phyloP scores from a whole-genome alignment of 2,888 invertebrate genomes.

The Coenonympha glycerion region DNA sequence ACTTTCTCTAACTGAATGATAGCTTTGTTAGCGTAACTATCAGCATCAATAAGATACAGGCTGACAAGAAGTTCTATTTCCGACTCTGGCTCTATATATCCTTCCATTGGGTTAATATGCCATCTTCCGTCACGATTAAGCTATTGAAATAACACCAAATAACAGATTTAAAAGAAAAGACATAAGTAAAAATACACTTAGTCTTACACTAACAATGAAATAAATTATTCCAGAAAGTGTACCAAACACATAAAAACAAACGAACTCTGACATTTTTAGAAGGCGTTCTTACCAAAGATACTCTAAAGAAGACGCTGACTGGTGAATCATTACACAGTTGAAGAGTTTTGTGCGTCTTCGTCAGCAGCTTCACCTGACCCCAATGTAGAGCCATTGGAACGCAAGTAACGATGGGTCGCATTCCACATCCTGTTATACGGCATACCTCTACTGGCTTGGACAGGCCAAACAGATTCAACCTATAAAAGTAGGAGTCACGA shows the following conservation, averaged over 20 bases:
- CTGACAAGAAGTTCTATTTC: constrained; percentile 50
- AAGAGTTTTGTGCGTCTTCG: constrained; percentile 64
- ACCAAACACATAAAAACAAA: too few relatives aligned
- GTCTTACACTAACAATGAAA: too few relatives aligned
- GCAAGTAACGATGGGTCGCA: constrained; percentile 81
- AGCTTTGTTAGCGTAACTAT: constrained; percentile 59
- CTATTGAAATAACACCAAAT: constrained; percentile 30
- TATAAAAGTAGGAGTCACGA: constrained; percentile 24
- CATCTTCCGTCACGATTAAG: constrained; percentile 59
- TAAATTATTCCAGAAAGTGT: too few relatives aligned
- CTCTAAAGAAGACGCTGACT: constrained; percentile 76
- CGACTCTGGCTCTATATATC: constrained; percentile 53
- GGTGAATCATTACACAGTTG: constrained; percentile 82
- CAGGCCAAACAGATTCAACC: constrained; percentile 60
- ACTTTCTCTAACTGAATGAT: constrained; percentile 62
- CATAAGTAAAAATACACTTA: neutral
- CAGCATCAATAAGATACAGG: constrained; percentile 59
- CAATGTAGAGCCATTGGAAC: constrained; percentile 78
- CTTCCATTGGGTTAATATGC: constrained; percentile 55
- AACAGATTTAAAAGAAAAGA: neutral
- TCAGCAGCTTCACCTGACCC: constrained; percentile 77
- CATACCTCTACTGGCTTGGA: constrained; percentile 62
- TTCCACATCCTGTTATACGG: constrained; percentile 71
- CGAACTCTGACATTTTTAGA: too few relatives aligned
- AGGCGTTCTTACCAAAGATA: constrained; percentile 59